Conservation (phyloP, 2,888 invertebrate species). For the Urechis unicinctus region DNA sequence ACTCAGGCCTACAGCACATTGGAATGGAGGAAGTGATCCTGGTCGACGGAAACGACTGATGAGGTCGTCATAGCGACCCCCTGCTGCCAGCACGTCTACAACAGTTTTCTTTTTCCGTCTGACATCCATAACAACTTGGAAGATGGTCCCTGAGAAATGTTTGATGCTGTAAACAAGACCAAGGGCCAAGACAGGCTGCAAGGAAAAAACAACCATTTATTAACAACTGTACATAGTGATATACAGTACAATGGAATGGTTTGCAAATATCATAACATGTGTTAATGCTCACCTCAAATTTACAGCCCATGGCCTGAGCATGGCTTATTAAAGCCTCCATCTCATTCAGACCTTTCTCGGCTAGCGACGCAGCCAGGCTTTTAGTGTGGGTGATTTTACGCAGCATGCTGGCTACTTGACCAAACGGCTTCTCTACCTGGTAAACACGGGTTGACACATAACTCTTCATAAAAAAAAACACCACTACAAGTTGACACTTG, state of each 20-base stretch:
- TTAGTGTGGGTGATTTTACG: constrained; percentile 64
- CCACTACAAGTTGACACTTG: too few species aligned
- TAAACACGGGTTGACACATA: too few species aligned
- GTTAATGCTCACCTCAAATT: constrained; percentile 54
- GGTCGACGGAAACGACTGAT: constrained; percentile 49
- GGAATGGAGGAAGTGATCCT: constrained; percentile 3
- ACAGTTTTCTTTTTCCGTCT: constrained; percentile 53
- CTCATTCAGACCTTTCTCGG: constrained; percentile 68
- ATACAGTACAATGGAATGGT: too few species aligned
- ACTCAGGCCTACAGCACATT: constrained; percentile 72
- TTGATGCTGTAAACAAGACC: constrained; percentile 60
- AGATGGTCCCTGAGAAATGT: constrained; percentile 65
- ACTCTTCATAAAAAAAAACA: too few species aligned
- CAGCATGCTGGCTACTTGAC: constrained; percentile 61
- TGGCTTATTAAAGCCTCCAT: constrained; percentile 67
- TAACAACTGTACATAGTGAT: not conserved
- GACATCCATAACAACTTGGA: constrained; percentile 62
- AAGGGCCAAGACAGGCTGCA: constrained; percentile 58
- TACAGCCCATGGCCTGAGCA: constrained; percentile 63
- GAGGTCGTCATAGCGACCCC: constrained; percentile 83
- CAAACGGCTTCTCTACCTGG: constrained; percentile 62
- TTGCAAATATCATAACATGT: constrained; percentile 44
- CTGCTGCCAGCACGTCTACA: constrained; percentile 72
- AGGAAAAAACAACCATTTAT: constrained; percentile 39
- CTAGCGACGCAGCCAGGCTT: constrained; percentile 51